A percentile compares a stretch with the other conserved stretches of the same genome.
Conservation (phyloP, 2,888 invertebrate genomes). For the Oxycera nigricornis region DNA sequence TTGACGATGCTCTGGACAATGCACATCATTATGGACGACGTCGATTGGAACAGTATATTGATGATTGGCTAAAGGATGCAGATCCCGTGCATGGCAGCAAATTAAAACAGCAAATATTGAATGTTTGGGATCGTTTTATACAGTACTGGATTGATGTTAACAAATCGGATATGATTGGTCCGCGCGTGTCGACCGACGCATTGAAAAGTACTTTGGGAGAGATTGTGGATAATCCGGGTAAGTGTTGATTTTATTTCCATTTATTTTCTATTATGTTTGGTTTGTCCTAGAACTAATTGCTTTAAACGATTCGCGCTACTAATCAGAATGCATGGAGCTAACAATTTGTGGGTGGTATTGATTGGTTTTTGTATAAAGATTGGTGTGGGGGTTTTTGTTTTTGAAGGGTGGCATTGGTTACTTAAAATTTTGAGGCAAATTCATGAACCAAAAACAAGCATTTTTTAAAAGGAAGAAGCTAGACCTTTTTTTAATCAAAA, state of each 20-base stretch:
- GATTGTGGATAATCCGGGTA: constrained; percentile 78
- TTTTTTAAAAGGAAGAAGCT: too few relatives aligned
- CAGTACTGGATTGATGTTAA: constrained; percentile 88
- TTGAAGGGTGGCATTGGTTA: too few relatives aligned
- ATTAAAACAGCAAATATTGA: constrained; percentile 86
- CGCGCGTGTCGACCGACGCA: constrained; percentile 76
- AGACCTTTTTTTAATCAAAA: too few relatives aligned
- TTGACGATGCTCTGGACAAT: constrained; percentile 90
- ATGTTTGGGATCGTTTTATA: constrained; percentile 93
- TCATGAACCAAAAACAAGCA: too few relatives aligned
- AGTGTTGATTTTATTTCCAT: constrained; percentile 44
- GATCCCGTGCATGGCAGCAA: constrained; percentile 81
- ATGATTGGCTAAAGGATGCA: constrained; percentile 79
- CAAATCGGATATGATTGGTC: constrained; percentile 67
- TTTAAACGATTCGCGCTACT: constrained; percentile 19
- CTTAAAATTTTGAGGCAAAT: too few relatives aligned
- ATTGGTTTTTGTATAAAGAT: too few relatives aligned
- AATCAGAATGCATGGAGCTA: not conserved
- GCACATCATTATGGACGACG: constrained; percentile 92
- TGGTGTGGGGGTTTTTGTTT: too few relatives aligned
- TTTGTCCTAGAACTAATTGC: constrained; percentile 22
- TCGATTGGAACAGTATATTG: constrained; percentile 86
- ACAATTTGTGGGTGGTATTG: not conserved
- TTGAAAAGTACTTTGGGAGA: constrained; percentile 75
- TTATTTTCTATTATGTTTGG: not conserved